Evolutionary conservation across 2,888 invertebrate genomes (phyloP), one percentile per base, ranked within the genome.

Genomic region (Synanthedon formicaeformis): DNA sequence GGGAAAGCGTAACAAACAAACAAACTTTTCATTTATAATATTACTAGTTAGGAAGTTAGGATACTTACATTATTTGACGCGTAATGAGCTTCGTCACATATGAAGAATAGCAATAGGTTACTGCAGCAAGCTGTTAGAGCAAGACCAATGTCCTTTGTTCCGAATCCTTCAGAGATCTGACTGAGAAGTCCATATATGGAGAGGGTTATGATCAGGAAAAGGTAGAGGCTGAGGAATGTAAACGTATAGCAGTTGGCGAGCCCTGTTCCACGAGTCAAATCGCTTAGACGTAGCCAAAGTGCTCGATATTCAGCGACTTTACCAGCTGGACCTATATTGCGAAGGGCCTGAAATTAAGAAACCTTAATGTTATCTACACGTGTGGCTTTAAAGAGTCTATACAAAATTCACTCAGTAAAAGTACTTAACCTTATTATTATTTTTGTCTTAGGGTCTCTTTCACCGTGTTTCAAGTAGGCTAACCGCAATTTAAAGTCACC

Each of bases 181-280:
- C 93, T 93, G 69, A 93, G 86, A 2, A 93, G 77, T 0, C 93
- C 93, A 61, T 93, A 93, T 61, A 93, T 91, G 0, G 93, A 93
- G n/a, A 93, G 73, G 0, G 93, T 93, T 52, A 93, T 92, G 55
- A 92, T 91, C 11, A 93, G 88, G 66, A 93, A 93, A 11, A 93
- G 81, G 67, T 93, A 93, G 3, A 93, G 80, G 64, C 89, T 91
- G 54, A 93, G 80, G 62, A 92, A 92, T 2, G 91, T 92, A 58
- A 92, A 89, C 0, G 91, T 90, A 62, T 92, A 93, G 63, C 92
- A 92, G 60, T 90, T 89, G 2, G 92, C 90, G 50, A 90, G 89
- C 55, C 92, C 93, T 0, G 91, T 90, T 62, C 91, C 90, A 18
- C 92, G 79, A 0, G 91, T 90, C 10, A 93, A 78, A 73, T 91